phyloP scores from a whole-genome alignment of 1,140 invertebrate genomes.

The Elymnias hypermnestra region DNA sequence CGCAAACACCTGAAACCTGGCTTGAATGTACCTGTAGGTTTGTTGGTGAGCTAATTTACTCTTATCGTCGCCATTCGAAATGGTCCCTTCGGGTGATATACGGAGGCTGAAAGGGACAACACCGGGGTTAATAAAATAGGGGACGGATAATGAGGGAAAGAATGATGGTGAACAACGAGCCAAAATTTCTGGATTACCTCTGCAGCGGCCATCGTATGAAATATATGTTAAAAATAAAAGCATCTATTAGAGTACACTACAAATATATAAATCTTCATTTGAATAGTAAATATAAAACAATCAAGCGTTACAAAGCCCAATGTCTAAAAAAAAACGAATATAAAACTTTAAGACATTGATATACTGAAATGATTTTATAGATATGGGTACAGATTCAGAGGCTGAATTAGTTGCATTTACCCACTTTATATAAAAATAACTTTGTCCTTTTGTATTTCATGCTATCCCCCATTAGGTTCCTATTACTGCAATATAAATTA shows the following conservation, averaged over 20 bases:
- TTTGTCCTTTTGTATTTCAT: no score
- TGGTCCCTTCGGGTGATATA: conserved; percentile 71
- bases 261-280: conserved; percentile 8
- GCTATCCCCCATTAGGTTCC: no score
- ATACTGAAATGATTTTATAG: no score
- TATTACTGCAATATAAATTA: no score
- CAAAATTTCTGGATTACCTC: conserved; percentile 58
- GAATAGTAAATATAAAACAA: background rate
- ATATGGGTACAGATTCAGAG: no score
- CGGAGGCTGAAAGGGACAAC: conserved; percentile 73
- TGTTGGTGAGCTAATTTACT: conserved; percentile 86
- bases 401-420: no score
- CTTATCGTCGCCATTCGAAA: conserved; percentile 79
- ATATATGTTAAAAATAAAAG: conserved; percentile 40
- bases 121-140: conserved; percentile 64
- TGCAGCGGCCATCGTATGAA: conserved; percentile 58
- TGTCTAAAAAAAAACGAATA: no score
- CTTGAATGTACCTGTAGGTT: conserved; percentile 85
- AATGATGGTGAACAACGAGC: conserved; percentile 38
- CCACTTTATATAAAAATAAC: no score
- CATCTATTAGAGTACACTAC: conserved; percentile 19
- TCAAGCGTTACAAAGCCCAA: conserved; percentile 3
- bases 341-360: no score
- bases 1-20: conserved; percentile 11
- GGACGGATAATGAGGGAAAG: conserved; percentile 29